Evolutionary conservation across 2,113 vertebrate genomes (phyloP).

Genomic region (Corynorhinus townsendii): DNA sequence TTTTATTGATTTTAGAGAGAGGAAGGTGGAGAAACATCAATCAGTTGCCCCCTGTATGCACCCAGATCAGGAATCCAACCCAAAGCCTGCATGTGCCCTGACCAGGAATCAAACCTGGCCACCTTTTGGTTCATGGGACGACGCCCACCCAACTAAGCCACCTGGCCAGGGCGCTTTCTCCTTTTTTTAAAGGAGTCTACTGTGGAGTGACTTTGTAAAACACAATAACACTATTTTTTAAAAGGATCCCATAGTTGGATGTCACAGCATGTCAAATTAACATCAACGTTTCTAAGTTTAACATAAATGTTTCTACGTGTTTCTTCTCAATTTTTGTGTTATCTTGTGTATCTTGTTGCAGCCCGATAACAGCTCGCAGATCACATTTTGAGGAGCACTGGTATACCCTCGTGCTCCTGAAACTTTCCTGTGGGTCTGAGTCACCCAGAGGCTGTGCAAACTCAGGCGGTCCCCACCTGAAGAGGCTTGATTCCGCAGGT

Average conservation of each 20-base stretch:
- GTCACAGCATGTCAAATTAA: not conserved
- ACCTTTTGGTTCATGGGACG: no score
- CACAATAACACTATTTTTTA: not conserved
- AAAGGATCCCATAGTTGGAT: not conserved
- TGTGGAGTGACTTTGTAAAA: not conserved
- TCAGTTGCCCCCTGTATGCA: no score
- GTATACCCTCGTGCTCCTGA: not conserved
- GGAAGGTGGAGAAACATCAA: no score
- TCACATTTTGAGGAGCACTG: not conserved
- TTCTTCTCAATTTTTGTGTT: not conserved
- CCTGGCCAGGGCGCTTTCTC: no score
- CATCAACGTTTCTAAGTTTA: not conserved
- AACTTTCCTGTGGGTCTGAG: not conserved
- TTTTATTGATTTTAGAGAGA: no score
- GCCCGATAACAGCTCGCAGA: not conserved
- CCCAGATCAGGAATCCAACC: no score
- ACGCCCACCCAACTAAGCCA: no score
- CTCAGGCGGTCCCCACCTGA: not conserved
- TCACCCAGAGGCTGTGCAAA: not conserved
- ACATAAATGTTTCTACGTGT: not conserved
- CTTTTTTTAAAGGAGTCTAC: not conserved
- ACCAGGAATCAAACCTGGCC: no score
- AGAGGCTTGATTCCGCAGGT: not conserved
- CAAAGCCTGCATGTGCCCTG: no score
- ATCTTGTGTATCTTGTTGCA: not conserved